phyloP scores from a whole-genome alignment of 2,888 invertebrate genomes.

The Gerris lacustris region DNA sequence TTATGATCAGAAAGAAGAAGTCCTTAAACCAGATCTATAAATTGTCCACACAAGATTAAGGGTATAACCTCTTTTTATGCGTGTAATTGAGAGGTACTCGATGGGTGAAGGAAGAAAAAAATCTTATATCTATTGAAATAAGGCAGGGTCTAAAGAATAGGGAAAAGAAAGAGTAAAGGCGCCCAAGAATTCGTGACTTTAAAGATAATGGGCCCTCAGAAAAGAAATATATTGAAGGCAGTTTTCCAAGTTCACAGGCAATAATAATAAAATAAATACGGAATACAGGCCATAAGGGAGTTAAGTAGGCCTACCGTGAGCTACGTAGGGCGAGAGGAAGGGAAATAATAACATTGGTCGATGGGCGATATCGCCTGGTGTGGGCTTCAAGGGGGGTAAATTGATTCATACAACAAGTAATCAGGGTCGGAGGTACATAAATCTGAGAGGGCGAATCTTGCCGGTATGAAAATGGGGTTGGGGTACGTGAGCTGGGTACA shows the following conservation, averaged over 20 bases:
- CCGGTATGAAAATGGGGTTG: conserved; percentile 1
- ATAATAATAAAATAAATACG: neutral
- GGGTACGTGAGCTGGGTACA: neutral
- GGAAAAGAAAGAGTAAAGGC: neutral
- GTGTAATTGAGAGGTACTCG: too few relatives aligned
- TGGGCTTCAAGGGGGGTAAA: neutral
- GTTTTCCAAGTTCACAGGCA: neutral
- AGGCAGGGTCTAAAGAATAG: neutral
- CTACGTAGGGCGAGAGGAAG: too few relatives aligned
- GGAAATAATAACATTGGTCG: too few relatives aligned
- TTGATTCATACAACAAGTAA: conserved; percentile 1
- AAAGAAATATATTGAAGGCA: neutral
- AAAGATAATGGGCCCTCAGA: neutral
- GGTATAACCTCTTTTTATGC: too few relatives aligned
- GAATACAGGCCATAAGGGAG: neutral
- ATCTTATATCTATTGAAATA: too few relatives aligned
- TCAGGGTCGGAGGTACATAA: neutral
- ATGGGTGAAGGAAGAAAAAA: too few relatives aligned
- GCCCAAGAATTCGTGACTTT: neutral
- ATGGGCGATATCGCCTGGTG: too few relatives aligned
- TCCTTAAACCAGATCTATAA: too few relatives aligned
- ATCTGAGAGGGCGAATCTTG: neutral
- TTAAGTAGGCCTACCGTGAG: too few relatives aligned
- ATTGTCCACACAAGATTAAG: too few relatives aligned
- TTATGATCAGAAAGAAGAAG: too few relatives aligned